Evolutionary conservation across 2,113 vertebrate genomes (phyloP).

Genomic region (Hemichromis elongatus): DNA sequence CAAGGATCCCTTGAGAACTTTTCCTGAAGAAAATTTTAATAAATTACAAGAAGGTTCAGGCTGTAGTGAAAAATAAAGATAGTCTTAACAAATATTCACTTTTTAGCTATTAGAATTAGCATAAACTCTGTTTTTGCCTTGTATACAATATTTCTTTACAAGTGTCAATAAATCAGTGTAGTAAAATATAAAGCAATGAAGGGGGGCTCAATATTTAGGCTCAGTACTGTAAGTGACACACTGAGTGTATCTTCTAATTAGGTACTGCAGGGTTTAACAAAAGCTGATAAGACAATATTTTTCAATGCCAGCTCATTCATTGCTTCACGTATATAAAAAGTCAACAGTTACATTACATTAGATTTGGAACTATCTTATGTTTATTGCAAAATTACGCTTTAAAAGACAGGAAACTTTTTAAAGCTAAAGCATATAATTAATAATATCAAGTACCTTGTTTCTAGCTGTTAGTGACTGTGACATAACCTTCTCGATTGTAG

Average conservation of each 20-base stretch:
- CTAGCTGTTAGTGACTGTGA: background rate
- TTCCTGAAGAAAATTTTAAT: background rate
- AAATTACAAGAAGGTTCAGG: background rate
- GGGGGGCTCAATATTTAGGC: background rate
- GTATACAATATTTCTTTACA: background rate
- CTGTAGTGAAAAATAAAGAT: background rate
- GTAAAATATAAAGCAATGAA: too few species aligned
- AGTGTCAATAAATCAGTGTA: background rate
- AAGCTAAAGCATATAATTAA: too few species aligned
- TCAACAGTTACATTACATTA: background rate
- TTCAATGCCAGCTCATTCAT: background rate
- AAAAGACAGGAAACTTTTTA: too few species aligned
- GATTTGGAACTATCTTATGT: background rate
- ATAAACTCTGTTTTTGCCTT: background rate
- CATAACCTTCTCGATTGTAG: background rate
- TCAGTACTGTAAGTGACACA: background rate
- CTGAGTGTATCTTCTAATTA: background rate
- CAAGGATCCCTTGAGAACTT: background rate
- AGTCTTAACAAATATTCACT: background rate
- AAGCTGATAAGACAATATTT: background rate
- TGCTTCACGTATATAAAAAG: background rate
- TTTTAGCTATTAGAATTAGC: background rate
- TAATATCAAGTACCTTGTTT: too few species aligned
- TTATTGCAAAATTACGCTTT: too few species aligned
- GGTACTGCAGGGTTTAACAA: background rate